A percentile compares a stretch with the other conserved stretches of the same genome.
Conservation (phyloP, 1,140 invertebrate genomes). For the Cydia fagiglandana region DNA sequence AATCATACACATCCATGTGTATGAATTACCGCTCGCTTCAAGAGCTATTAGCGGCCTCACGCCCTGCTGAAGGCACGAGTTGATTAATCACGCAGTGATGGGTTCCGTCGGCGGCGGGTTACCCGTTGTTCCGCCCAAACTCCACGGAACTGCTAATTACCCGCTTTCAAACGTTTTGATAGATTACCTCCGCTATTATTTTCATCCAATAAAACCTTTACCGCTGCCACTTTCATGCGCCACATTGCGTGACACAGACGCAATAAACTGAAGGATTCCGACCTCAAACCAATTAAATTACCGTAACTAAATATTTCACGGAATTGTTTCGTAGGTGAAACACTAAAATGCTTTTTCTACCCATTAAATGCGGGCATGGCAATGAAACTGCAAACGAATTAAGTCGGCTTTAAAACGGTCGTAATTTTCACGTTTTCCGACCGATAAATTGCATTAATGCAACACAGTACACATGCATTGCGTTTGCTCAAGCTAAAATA, state of each 20-base stretch:
- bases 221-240: slow-evolving; percentile 23
- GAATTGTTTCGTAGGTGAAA: neutral
- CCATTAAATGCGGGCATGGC: neutral
- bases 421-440: slow-evolving; percentile 35
- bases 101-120: slow-evolving; percentile 32
- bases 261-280: slow-evolving; percentile 20
- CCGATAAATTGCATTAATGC: slow-evolving; percentile 37
- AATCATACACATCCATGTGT: neutral
- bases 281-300: slow-evolving; percentile 8
- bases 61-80: slow-evolving; percentile 19
- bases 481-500: slow-evolving; percentile 28
- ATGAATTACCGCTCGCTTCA: neutral
- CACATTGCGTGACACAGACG: slow-evolving; percentile 8
- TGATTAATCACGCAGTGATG: slow-evolving; percentile 51
- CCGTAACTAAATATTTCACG: slow-evolving; percentile 17
- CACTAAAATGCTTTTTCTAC: slow-evolving; percentile 1
- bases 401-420: slow-evolving; percentile 24
- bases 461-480: slow-evolving; percentile 36
- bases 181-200: slow-evolving; percentile 41
- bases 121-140: slow-evolving; percentile 46
- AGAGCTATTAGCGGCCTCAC: neutral
- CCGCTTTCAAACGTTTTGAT: slow-evolving; percentile 41
- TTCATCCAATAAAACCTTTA: slow-evolving; percentile 35
- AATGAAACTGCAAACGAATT: slow-evolving; percentile 28
- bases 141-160: slow-evolving; percentile 38